Evolutionary conservation across 2,888 invertebrate species (phyloP).

Genomic region (Agrochola circellaris): DNA sequence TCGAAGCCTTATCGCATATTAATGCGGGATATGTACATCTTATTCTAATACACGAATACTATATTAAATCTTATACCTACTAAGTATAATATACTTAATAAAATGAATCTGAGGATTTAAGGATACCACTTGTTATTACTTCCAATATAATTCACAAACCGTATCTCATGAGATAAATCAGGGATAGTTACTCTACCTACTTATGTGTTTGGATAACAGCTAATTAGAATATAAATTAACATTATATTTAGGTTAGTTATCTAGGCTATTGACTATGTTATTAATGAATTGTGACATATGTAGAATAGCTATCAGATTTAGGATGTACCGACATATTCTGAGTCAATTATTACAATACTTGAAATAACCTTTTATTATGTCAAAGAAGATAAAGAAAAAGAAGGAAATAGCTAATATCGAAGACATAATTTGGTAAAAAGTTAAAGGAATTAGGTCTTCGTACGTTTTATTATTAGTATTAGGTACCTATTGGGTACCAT

Average conservation of each 20-base stretch:
- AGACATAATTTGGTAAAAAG: neutral
- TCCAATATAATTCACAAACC: constrained; percentile 30
- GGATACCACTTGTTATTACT: constrained; percentile 7
- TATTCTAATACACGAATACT: constrained; percentile 46
- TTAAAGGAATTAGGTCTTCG: neutral
- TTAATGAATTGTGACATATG: neutral
- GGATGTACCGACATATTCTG: neutral
- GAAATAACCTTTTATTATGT: neutral
- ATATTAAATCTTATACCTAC: constrained; percentile 2
- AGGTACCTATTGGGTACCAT: neutral
- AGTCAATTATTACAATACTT: constrained; percentile 19
- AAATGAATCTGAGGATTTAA: constrained; percentile 13
- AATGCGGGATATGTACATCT: constrained; percentile 51
- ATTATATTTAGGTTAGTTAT: neutral
- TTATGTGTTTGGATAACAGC: neutral
- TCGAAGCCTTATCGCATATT: constrained; percentile 43
- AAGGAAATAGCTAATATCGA: neutral
- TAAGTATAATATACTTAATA: neutral
- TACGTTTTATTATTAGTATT: neutral
- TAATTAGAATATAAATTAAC: constrained; percentile 6
- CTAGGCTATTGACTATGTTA: neutral
- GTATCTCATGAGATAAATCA: constrained; percentile 69
- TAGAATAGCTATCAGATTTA: constrained; percentile 3
- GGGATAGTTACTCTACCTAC: constrained; percentile 50
- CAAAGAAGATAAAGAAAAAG: neutral